Evolutionary conservation across 2,113 vertebrate genomes (phyloP), one percentile per base, ranked within the genome.

Genomic region (Gallinago jamesoni): DNA sequence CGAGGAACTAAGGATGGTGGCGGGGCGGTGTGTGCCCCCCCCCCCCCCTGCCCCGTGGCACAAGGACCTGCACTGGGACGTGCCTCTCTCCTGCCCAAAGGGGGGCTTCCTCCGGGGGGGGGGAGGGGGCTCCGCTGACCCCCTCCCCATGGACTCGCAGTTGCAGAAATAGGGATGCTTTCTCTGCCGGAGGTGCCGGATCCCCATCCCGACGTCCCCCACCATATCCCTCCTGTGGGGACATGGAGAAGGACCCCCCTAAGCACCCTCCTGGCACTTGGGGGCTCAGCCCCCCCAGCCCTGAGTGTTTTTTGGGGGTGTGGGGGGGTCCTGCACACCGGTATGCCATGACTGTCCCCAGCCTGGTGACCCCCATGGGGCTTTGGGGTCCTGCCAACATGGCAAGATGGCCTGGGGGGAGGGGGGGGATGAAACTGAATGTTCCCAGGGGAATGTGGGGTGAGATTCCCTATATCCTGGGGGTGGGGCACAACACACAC

Each of bases 1-100:
- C 99, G 50, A 99, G 99, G 97, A 99, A 99, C 96, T 99, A 98
- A 90, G 23, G 6, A 28, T 63, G 81, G 77, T 13, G 1, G 63
- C 5, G 23, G 72, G 64, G 74, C 0, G 3, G 75, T 47, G 39
- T 39, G 39, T 10, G 39, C 39, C 39, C 39, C 39, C 20, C 20
- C 47, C 47, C 19, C 45, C 45, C 16, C 7, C 45, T 18, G 60
- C 67, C 81, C 86, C 12, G 6, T 0, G 30, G 87, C 79, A 31
- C 87, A 2, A 3, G 84, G 48, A 37, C 18, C 67, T 0, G 47
- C 4, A 5, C 85, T 2, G 0, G 67, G 15, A 33, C 1, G 10
- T 66, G 57, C 68, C 47, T 43, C 70, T 56, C 24, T n/a, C n/a
- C 37, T 59, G 53, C 69, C 43, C 2, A 35, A 47, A 9, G 20